phyloP scores from a whole-genome alignment of 1,140 invertebrate species.

The Pachypeltis micranthus region DNA sequence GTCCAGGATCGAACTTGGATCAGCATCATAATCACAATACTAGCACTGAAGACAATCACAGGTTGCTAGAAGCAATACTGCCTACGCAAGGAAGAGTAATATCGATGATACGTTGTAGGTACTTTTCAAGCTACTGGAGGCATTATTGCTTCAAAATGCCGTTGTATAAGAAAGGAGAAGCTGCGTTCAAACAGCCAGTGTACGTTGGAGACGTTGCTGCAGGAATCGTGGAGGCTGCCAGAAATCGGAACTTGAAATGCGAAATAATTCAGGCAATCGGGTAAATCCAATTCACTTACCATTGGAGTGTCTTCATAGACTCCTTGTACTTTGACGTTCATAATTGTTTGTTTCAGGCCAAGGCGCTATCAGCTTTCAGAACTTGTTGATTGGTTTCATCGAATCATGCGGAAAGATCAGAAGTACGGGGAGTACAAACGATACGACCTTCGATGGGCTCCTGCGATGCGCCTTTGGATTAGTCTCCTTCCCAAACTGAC shows the following conservation, averaged over 20 bases:
- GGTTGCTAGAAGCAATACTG: too few species aligned
- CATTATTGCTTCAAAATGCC: constrained; percentile 44
- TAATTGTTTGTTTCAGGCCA: constrained; percentile 63
- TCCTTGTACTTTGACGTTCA: constrained; percentile 2
- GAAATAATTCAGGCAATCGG: constrained; percentile 85
- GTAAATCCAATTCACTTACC: too few species aligned
- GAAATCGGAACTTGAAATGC: constrained; percentile 63
- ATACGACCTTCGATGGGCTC: constrained; percentile 57
- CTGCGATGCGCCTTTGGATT: constrained; percentile 52
- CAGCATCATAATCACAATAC: too few species aligned
- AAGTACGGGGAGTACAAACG: constrained; percentile 50
- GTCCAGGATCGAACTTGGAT: too few species aligned
- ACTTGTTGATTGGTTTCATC: constrained; percentile 64
- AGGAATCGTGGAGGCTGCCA: constrained; percentile 68
- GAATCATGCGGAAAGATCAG: constrained; percentile 55
- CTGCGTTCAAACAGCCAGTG: constrained; percentile 85
- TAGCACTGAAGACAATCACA: too few species aligned
- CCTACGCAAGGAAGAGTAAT: too few species aligned
- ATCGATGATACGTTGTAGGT: too few species aligned
- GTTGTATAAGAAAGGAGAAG: constrained; percentile 70
- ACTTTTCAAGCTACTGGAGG: too few species aligned
- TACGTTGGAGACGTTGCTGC: constrained; percentile 74
- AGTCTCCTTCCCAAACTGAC: constrained; percentile 43
- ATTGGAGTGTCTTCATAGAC: too few species aligned
- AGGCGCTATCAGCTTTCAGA: constrained; percentile 65